A percentile compares a stretch with the other conserved stretches of the same genome.
These are phyloP conservation scores for Beroe forskalii DNA, from an alignment of 37 sponge, comb jelly and placozoan genomes.

Conservation along the genomic window DNA sequence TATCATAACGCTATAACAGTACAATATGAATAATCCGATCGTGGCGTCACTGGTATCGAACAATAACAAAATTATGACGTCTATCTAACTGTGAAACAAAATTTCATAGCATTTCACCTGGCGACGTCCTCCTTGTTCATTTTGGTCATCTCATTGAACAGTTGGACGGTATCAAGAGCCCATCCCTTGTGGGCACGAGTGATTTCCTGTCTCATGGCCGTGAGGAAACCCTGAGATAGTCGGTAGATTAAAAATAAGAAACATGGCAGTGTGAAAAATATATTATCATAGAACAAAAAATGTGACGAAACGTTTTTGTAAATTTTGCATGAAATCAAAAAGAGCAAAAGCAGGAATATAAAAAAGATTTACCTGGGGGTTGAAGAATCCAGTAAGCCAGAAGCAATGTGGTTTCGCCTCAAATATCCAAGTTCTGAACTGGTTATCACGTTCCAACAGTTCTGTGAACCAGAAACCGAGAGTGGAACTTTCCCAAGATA, in stretches of 20 bases:
- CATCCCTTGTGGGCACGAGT: constrained; percentile 99
- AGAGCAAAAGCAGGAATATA: too few species aligned
- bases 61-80: too few species aligned
- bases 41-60: too few species aligned
- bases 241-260: too few species aligned
- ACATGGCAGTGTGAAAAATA: too few species aligned
- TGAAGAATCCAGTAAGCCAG: constrained; percentile 99
- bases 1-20: too few species aligned
- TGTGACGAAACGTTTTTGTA: too few species aligned
- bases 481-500: constrained; percentile 97
- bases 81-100: too few species aligned
- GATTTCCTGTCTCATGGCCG: constrained; percentile 97
- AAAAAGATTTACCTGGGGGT: constrained; percentile 79
- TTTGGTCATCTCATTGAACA: constrained; percentile 90
- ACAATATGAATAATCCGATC: too few species aligned
- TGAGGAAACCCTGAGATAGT: constrained; percentile 89
- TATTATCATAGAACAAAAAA: too few species aligned
- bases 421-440: constrained; percentile 94
- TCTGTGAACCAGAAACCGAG: constrained; percentile 99
- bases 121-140: constrained; percentile 89
- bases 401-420: constrained; percentile 86
- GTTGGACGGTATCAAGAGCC: constrained; percentile 96
- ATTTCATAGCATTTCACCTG: too few species aligned
- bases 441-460: constrained; percentile 89
- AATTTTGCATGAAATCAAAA: too few species aligned